These are phyloP conservation scores for Melipona beecheii DNA, from an alignment of 2,888 invertebrate genomes.

Conservation along the genomic window DNA sequence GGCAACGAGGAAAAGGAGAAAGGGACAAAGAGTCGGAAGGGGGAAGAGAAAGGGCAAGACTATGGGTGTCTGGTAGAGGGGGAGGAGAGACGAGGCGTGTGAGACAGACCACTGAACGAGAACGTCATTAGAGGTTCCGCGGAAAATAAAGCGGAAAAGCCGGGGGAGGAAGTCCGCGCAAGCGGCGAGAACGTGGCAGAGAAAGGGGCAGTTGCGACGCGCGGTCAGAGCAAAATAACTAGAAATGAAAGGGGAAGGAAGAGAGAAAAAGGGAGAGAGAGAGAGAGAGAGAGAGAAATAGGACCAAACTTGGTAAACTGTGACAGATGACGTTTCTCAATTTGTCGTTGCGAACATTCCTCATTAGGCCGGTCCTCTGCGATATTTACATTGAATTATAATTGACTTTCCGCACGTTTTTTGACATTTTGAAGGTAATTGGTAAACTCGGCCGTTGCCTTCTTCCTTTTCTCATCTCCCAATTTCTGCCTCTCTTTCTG, in stretches of 20 bases:
- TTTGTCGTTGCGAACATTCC: conserved; percentile 39
- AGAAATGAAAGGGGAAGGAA: background rate
- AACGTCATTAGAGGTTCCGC: conserved; percentile 57
- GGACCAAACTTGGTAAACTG: conserved; percentile 31
- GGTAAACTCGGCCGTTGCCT: background rate
- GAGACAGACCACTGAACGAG: conserved; percentile 54
- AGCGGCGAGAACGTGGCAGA: conserved; percentile 15
- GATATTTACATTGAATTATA: conserved; percentile 59
- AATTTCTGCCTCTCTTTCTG: background rate
- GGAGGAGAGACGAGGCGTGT: conserved; percentile 16
- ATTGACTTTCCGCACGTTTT: background rate
- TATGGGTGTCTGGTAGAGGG: background rate
- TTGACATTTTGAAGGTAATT: conserved; percentile 11
- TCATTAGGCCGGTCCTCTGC: conserved; percentile 37
- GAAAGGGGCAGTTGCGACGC: conserved; percentile 34
- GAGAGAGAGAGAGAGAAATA: conserved; percentile 15
- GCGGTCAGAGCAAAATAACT: conserved; percentile 3
- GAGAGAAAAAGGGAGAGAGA: background rate
- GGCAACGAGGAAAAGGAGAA: conserved; percentile 11
- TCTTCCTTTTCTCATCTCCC: too few relatives aligned
- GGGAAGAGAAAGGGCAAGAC: background rate
- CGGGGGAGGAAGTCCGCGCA: conserved; percentile 18
- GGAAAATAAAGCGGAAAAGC: conserved; percentile 52
- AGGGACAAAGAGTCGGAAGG: background rate
- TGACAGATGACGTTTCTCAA: conserved; percentile 39